A percentile compares a stretch with the other conserved stretches of the same genome.
Evolutionary conservation across 2,113 vertebrate species (phyloP).

Genomic region (Perognathus longimembris): DNA sequence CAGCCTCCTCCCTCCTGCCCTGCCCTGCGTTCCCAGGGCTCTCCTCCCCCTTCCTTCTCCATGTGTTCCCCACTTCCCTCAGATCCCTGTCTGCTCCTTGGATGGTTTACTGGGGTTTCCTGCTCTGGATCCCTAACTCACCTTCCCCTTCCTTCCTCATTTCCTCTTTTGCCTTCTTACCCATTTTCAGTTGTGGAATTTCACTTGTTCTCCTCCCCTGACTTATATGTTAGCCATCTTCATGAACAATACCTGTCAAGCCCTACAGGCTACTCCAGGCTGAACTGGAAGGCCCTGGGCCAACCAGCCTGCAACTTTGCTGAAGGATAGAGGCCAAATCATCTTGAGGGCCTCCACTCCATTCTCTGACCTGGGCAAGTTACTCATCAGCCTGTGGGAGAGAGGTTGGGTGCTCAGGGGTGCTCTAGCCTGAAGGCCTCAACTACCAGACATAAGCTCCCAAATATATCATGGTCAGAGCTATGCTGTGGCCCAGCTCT

Average conservation of each 20-base stretch:
- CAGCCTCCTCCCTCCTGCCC: conserved; percentile 39
- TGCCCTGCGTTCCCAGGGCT: not conserved
- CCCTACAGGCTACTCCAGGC: not conserved
- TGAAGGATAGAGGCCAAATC: conserved; percentile 5
- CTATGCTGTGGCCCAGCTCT: not conserved
- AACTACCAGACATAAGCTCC: conserved; percentile 8
- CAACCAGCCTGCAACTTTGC: not conserved
- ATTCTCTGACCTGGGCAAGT: not conserved
- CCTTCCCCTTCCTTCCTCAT: conserved; percentile 51
- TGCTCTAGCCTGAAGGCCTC: not conserved
- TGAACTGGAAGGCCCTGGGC: not conserved
- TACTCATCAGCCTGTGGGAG: conserved; percentile 23
- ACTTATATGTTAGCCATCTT: conserved; percentile 18
- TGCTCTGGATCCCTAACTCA: conserved; percentile 47
- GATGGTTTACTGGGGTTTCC: conserved; percentile 68
- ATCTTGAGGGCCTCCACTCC: not conserved
- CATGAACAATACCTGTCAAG: not conserved
- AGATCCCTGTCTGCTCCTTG: conserved; percentile 56
- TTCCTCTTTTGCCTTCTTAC: conserved; percentile 53
- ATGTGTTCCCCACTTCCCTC: not conserved
- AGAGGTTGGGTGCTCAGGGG: not conserved
- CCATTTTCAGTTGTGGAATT: conserved; percentile 58
- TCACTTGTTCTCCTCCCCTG: conserved; percentile 51
- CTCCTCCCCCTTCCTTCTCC: conserved; percentile 42
- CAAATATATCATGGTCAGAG: not conserved